phyloP scores from a whole-genome alignment of 2,888 invertebrate genomes.

The Cheilosia impressa region DNA sequence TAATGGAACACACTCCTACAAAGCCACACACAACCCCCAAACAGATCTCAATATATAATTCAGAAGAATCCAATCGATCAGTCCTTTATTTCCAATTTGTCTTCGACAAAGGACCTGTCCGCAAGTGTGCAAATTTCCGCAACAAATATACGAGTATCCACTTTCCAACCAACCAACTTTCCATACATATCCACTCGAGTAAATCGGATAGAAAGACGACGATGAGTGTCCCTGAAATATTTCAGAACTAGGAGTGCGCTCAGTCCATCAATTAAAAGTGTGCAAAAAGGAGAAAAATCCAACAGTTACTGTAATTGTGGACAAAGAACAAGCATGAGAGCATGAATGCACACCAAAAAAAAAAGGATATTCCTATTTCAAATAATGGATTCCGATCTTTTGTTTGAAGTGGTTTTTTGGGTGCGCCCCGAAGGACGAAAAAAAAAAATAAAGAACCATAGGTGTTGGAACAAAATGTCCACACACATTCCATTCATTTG shows the following conservation, averaged over 20 bases:
- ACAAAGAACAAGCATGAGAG: slow-evolving; percentile 42
- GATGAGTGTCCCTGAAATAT: slow-evolving; percentile 17
- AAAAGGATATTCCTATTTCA: slow-evolving; percentile 44
- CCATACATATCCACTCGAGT: slow-evolving; percentile 26
- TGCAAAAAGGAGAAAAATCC: slow-evolving; percentile 22
- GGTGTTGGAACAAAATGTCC: slow-evolving; percentile 50
- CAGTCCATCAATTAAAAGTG: slow-evolving; percentile 61
- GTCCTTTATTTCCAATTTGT: slow-evolving; percentile 62
- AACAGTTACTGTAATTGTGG: slow-evolving; percentile 49
- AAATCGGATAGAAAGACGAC: slow-evolving; percentile 43
- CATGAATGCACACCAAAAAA: background rate
- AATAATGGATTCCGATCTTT: slow-evolving; percentile 67
- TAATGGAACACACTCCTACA: slow-evolving; percentile 30
- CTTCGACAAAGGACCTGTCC: slow-evolving; percentile 47
- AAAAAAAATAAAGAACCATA: slow-evolving; percentile 5
- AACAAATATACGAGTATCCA: slow-evolving; percentile 1
- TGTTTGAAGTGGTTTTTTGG: slow-evolving; percentile 63
- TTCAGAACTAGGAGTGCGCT: slow-evolving; percentile 2
- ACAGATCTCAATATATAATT: slow-evolving; percentile 46
- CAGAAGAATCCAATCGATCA: slow-evolving; percentile 55
- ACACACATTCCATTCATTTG: slow-evolving; percentile 32
- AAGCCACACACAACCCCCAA: slow-evolving; percentile 43
- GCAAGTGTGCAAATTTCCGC: slow-evolving; percentile 16
- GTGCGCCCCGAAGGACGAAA: slow-evolving; percentile 10
- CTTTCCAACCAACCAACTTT: slow-evolving; percentile 7